These are phyloP conservation scores for Phalloptychus januarius DNA, from an alignment of 2,797 vertebrate genomes.

Conservation along the genomic window DNA sequence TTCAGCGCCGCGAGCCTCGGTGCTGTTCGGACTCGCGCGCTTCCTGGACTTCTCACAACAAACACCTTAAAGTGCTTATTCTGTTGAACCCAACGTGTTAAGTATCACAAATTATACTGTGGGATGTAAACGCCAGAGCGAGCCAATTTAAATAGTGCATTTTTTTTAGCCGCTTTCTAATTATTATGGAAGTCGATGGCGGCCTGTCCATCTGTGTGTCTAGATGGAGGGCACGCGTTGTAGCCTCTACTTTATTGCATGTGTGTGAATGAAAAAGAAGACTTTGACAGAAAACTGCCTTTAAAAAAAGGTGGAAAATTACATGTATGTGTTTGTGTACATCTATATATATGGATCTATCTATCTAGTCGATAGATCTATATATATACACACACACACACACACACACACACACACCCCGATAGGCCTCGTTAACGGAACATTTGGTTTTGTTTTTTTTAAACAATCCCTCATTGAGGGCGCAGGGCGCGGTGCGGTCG, in stretches of 20 bases:
- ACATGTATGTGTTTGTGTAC: no score
- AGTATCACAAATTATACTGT: slow-evolving; percentile 7
- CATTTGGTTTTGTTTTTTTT: no score
- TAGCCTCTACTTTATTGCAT: not conserved
- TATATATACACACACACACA: no score
- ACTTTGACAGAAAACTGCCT: slow-evolving; percentile 6
- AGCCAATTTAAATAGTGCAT: slow-evolving; percentile 21
- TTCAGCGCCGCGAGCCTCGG: not conserved
- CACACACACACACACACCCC: no score
- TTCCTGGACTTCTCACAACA: slow-evolving; percentile 3
- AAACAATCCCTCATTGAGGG: no score
- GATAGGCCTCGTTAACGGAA: no score
- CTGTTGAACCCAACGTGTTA: slow-evolving; percentile 10
- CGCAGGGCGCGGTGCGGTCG: no score
- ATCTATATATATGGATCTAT: no score
- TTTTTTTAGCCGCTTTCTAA: slow-evolving; percentile 33
- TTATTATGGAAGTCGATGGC: slow-evolving; percentile 26
- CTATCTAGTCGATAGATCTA: no score
- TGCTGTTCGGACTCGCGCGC: slow-evolving; percentile 1
- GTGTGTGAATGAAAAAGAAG: slow-evolving; percentile 21
- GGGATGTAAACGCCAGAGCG: slow-evolving; percentile 11
- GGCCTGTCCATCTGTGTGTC: slow-evolving; percentile 41
- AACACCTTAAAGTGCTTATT: not conserved
- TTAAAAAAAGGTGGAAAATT: no score
- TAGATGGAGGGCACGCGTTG: not conserved